Conservation (phyloP, 2,113 vertebrate genomes). For the Phylloscopus whistleri region DNA sequence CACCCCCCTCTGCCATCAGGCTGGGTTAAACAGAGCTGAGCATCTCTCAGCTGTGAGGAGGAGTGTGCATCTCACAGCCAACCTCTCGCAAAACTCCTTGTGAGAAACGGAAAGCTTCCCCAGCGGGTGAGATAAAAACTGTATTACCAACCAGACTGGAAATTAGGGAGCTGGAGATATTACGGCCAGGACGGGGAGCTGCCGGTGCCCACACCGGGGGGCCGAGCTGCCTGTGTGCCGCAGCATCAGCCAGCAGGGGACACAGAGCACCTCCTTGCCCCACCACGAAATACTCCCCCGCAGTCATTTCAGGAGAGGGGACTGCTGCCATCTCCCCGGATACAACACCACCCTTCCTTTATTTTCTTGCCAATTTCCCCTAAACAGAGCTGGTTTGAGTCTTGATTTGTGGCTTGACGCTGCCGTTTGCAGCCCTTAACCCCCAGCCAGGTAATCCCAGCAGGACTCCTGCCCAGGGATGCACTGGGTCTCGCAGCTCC, state of each 20-base stretch:
- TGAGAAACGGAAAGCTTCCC: background rate
- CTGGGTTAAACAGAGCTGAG: background rate
- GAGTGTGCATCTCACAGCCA: background rate
- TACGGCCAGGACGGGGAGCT: background rate
- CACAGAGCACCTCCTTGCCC: background rate
- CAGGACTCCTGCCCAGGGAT: background rate
- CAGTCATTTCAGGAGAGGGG: background rate
- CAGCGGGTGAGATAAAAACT: background rate
- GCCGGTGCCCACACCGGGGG: background rate
- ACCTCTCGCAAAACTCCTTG: background rate
- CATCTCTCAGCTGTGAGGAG: background rate
- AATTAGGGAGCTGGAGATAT: background rate
- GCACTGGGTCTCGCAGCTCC: background rate
- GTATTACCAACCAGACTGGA: background rate
- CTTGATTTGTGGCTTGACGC: background rate
- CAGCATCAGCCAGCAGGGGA: background rate
- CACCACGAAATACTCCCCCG: accelerated
- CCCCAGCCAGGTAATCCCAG: background rate
- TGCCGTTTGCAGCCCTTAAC: accelerated
- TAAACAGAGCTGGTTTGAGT: background rate
- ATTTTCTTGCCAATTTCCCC: background rate
- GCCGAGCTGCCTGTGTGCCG: background rate
- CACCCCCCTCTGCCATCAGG: background rate
- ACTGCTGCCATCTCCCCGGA: background rate
- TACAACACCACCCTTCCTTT: too few relatives aligned